Evolutionary conservation across 1,140 invertebrate genomes (phyloP).

Genomic region (Bombus impatiens): DNA sequence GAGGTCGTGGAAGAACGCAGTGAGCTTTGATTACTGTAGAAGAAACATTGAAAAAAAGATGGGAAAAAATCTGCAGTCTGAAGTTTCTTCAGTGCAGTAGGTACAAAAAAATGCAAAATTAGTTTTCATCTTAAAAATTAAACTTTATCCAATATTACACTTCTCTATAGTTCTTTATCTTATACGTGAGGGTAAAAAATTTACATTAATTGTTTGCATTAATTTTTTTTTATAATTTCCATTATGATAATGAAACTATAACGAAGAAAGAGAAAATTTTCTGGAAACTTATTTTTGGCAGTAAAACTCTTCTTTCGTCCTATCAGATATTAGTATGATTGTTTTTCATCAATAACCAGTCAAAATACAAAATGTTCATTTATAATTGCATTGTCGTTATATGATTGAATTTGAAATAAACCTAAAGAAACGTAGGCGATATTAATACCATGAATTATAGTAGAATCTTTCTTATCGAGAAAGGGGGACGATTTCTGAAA

Average conservation of each 20-base stretch:
- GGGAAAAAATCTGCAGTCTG: too few relatives aligned
- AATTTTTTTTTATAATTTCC: too few relatives aligned
- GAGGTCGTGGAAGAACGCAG: not conserved
- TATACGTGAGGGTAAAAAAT: too few relatives aligned
- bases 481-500: not conserved
- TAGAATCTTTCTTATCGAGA: not conserved
- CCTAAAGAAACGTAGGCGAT: not conserved
- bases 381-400: not conserved
- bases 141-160: not conserved
- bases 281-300: too few relatives aligned
- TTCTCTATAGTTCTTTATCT: too few relatives aligned
- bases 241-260: too few relatives aligned
- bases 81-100: too few relatives aligned
- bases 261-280: too few relatives aligned
- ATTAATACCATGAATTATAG: not conserved
- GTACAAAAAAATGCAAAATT: not conserved
- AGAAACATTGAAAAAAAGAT: not conserved
- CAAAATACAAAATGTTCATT: not conserved
- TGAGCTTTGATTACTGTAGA: too few relatives aligned
- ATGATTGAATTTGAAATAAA: not conserved
- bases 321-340: not conserved
- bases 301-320: too few relatives aligned
- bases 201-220: too few relatives aligned
- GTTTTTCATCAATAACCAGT: not conserved
- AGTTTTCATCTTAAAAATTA: not conserved